A percentile compares a stretch with the other conserved stretches of the same genome.
Conservation (phyloP, 2,888 invertebrate genomes). For the Andrena dorsata region DNA sequence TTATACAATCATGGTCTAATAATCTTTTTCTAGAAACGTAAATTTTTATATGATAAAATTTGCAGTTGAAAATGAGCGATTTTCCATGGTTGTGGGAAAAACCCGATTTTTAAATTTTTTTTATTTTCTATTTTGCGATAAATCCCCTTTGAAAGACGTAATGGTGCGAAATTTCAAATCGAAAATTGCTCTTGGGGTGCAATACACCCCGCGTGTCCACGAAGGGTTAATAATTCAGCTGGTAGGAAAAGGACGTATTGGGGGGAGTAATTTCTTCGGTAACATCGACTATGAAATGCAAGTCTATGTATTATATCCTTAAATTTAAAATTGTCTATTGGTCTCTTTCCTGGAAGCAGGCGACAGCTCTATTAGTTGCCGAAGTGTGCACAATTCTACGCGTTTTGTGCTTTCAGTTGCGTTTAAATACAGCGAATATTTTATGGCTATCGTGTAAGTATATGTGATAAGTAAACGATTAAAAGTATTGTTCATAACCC, state of each 20-base stretch:
- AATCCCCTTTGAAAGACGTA: no score
- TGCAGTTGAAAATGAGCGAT: no score
- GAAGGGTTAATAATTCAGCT: background rate
- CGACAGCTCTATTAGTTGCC: background rate
- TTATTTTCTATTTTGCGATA: no score
- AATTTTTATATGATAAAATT: no score
- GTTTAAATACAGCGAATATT: slow-evolving; percentile 50
- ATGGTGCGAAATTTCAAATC: no score
- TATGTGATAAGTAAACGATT: slow-evolving; percentile 38
- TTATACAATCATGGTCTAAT: no score
- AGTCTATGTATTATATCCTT: background rate
- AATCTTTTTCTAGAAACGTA: no score
- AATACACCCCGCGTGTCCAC: no score
- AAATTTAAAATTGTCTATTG: background rate
- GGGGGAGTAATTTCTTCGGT: background rate
- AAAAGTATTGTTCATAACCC: slow-evolving; percentile 37
- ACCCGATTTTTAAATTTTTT: no score
- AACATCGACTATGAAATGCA: background rate
- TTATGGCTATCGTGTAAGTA: slow-evolving; percentile 26
- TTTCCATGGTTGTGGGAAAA: no score
- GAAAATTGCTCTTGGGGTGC: no score
- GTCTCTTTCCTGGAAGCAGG: background rate
- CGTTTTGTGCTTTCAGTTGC: background rate
- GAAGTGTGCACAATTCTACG: background rate
- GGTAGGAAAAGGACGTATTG: background rate